Evolutionary conservation across 2,797 vertebrate genomes (phyloP).

Genomic region (Antrozous pallidus): DNA sequence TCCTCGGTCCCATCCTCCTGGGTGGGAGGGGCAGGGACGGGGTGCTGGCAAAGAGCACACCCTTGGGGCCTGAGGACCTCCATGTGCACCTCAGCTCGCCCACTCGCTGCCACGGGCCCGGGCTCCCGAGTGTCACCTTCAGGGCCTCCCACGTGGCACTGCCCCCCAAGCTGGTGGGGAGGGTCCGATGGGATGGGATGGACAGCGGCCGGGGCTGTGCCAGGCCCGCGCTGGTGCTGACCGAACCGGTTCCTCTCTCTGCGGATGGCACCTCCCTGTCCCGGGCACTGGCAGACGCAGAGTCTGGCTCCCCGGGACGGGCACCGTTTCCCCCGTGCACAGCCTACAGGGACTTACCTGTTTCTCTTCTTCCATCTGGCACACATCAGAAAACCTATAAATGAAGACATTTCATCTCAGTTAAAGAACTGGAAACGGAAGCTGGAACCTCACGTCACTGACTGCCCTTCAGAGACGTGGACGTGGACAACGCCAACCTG

Average conservation of each 20-base stretch:
- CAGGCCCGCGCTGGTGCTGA: accelerated
- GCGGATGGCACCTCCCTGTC: background rate
- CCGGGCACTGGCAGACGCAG: background rate
- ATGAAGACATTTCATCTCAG: background rate
- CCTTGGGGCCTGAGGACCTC: background rate
- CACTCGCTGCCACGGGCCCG: background rate
- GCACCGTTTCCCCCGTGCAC: no score
- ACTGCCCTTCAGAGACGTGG: no score
- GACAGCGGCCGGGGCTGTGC: background rate
- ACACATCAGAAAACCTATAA: background rate
- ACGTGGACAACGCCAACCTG: background rate
- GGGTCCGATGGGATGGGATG: accelerated
- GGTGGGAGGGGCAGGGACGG: background rate
- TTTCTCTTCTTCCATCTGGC: accelerated
- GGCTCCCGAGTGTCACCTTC: background rate
- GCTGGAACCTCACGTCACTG: background rate
- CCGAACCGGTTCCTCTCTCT: background rate
- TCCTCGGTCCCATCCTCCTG: background rate
- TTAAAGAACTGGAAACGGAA: background rate
- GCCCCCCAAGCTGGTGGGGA: background rate
- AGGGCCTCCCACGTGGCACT: background rate
- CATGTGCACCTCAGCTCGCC: background rate
- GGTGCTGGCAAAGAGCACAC: background rate
- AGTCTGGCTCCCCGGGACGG: background rate
- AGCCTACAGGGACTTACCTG: background rate